phyloP scores from a whole-genome alignment of 2,113 vertebrate species.

The Strix aluco region DNA sequence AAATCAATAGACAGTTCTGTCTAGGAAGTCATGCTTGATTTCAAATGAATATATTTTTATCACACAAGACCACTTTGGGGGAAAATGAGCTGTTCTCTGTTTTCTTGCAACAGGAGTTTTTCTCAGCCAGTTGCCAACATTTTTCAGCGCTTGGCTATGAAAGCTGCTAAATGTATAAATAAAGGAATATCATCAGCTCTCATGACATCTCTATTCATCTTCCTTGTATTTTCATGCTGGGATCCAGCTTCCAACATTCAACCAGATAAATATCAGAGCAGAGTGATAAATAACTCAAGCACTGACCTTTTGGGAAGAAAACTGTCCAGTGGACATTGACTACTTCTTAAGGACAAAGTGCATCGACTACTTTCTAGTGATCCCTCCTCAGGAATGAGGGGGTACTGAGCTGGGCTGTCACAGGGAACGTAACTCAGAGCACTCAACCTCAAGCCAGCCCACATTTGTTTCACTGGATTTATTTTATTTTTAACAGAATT shows the following conservation, averaged over 20 bases:
- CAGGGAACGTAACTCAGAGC: neutral
- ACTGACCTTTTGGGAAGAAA: neutral
- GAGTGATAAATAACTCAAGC: neutral
- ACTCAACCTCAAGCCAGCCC: neutral
- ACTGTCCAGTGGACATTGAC: neutral
- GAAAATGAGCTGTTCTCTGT: neutral
- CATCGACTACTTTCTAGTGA: neutral
- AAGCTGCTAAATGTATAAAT: neutral
- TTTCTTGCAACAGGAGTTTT: neutral
- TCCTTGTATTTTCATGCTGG: neutral
- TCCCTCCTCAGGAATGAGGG: fast-evolving
- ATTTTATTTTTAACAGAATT: neutral
- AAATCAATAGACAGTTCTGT: conserved; percentile 29
- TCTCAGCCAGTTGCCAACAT: neutral
- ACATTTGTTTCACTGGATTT: neutral
- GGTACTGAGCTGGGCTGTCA: neutral
- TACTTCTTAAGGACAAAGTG: neutral
- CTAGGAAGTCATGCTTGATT: neutral
- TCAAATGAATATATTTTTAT: conserved; percentile 17
- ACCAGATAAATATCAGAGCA: neutral
- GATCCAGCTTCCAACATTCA: neutral
- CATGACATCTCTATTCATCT: conserved; percentile 6
- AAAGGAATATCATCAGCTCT: neutral
- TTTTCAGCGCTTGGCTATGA: neutral
- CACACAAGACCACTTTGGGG: neutral